Evolutionary conservation across 2,113 vertebrate species (phyloP), one percentile per base, ranked within the genome.

Genomic region (Panthera tigris): DNA sequence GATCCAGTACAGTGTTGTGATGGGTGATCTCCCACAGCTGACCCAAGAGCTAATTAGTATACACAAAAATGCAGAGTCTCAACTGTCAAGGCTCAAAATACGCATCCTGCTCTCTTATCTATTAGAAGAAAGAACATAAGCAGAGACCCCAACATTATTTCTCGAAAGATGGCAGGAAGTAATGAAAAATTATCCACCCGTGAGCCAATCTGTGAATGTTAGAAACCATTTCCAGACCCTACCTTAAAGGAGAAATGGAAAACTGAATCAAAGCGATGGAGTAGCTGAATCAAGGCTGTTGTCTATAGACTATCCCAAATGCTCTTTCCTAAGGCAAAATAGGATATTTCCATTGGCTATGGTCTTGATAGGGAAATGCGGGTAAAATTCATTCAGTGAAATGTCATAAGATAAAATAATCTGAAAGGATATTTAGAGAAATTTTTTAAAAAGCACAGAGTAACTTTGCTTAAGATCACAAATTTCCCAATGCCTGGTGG

Each of bases 161-260:
- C 31, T 87, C 6, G 57, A 95, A 83, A 88, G n/a, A 63, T 50
- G 5, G 41, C 25, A 89, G 10, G 14, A 89, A 66, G 41, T 52
- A 0, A 66, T 78, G 13, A 88, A 88, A 88, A 97, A 86, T 68
- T 4, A 90, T 61, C 48, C 65, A 57, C 74, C 55, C 2, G 61
- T 50, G 6, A 68, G 45, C 12, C 13, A 73, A 27, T 41, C 39
- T 83, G 2, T 92, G 19, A 33, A 57, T 79, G 5, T 33, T 68
- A 79, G 36, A 87, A 89, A 87, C 7, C 4, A 27, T 82, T 80
- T 76, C n/a, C 0, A 61, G 6, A 73, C 4, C 87, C 4, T 73
- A 8, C 45, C 41, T 88, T 63, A 92, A 94, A 96, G 86, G 52
- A 78, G n/a, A 91, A 90, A 61, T 9, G 45, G 31, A 96, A 95